Percentiles rank a stretch among this genome's conserved stretches.
These are phyloP conservation scores for Gandaritis pyraliata DNA, from an alignment of 2,888 invertebrate species.

Conservation along the genomic window DNA sequence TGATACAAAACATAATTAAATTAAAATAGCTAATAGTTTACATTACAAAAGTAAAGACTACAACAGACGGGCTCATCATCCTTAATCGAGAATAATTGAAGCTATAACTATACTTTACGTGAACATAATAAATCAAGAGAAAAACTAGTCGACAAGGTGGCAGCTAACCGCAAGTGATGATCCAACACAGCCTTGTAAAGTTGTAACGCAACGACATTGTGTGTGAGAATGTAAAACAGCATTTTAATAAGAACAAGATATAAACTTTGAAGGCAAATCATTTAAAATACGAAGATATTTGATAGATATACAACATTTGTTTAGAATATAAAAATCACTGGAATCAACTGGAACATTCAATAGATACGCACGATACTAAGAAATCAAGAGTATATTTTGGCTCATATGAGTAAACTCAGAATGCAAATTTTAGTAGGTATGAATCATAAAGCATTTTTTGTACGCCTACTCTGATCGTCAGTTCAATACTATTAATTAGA, in stretches of 20 bases:
- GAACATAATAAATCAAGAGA: constrained; percentile 29
- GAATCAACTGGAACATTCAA: not conserved
- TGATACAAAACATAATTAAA: no score
- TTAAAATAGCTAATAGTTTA: no score
- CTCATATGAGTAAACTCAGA: no score
- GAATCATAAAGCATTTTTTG: not conserved
- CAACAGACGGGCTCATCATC: constrained; percentile 1
- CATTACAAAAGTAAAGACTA: not conserved
- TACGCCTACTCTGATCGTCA: not conserved
- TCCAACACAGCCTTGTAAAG: constrained; percentile 58
- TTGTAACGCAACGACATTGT: constrained; percentile 50
- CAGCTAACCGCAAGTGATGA: constrained; percentile 55
- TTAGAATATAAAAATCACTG: no score
- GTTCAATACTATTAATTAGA: not conserved
- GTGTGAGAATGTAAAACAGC: constrained; percentile 26
- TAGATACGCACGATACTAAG: not conserved
- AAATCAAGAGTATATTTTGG: not conserved
- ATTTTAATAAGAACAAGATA: constrained; percentile 17
- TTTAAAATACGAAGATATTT: not conserved
- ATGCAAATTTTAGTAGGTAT: not conserved
- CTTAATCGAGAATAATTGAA: constrained; percentile 22
- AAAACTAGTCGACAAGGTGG: constrained; percentile 41
- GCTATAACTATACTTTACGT: constrained; percentile 13
- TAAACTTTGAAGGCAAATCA: constrained; percentile 10
- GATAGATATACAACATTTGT: no score